Percentiles rank a stretch among this genome's conserved stretches.
phyloP scores from a whole-genome alignment of 2,888 invertebrate genomes.

The Eupithecia vulgata region DNA sequence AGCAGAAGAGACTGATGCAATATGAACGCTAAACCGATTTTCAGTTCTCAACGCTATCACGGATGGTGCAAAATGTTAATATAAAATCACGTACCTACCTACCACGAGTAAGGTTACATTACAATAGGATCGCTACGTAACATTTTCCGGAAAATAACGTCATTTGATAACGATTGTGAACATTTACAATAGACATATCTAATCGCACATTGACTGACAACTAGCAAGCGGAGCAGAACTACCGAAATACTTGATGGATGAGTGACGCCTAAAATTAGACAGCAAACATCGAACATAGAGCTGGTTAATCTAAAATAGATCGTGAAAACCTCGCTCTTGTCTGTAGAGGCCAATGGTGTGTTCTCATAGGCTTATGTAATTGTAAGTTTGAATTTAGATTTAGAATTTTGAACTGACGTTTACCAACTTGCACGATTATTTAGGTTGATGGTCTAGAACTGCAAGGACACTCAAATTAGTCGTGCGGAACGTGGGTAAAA shows the following conservation, averaged over 20 bases:
- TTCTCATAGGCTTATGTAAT: background rate
- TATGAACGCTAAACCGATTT: background rate
- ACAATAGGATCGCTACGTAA: background rate
- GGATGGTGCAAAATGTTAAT: background rate
- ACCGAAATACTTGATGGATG: constrained; percentile 19
- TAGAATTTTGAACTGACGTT: background rate
- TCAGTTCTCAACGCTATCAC: background rate
- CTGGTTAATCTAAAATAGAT: constrained; percentile 24
- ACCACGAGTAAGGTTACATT: background rate
- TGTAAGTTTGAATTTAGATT: background rate
- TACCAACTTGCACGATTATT: background rate
- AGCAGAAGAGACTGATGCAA: background rate
- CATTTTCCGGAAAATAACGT: background rate
- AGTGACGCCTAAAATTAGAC: constrained; percentile 27
- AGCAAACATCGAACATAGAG: constrained; percentile 17
- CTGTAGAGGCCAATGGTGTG: constrained; percentile 4
- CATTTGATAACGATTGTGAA: background rate
- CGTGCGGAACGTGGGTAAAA: background rate
- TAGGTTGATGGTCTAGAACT: too few species aligned
- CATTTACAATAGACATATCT: background rate
- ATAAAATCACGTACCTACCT: background rate
- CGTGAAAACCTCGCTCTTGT: constrained; percentile 24
- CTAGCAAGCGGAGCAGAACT: background rate
- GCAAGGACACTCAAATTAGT: background rate
- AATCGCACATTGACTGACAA: background rate